phyloP scores from a whole-genome alignment of 2,113 vertebrate genomes.

The Zingel zingel region DNA sequence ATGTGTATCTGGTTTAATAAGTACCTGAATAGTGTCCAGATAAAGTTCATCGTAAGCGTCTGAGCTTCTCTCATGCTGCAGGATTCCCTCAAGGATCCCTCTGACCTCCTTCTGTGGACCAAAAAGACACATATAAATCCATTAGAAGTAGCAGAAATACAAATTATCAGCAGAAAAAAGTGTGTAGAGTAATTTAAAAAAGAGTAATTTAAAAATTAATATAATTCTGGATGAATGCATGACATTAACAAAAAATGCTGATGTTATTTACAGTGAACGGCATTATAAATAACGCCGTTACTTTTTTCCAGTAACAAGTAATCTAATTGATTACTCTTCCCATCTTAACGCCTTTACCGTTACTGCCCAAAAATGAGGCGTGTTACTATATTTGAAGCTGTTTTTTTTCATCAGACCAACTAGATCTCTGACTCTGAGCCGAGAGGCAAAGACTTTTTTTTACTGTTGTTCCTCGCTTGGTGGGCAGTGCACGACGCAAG shows the following conservation, averaged over 20 bases:
- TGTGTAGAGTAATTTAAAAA: neutral
- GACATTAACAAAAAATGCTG: neutral
- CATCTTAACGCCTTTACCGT: too few species aligned
- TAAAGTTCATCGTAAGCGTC: conserved; percentile 63
- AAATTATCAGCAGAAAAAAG: neutral
- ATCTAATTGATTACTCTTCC: too few species aligned
- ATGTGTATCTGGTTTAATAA: too few species aligned
- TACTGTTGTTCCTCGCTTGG: too few species aligned
- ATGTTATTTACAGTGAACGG: neutral
- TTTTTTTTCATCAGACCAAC: too few species aligned
- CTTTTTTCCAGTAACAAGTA: too few species aligned
- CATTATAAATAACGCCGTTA: too few species aligned
- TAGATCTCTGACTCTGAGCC: too few species aligned
- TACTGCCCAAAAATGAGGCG: too few species aligned
- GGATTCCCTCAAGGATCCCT: conserved; percentile 6
- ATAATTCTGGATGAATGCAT: neutral
- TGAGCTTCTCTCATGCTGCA: conserved; percentile 35
- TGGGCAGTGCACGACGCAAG: too few species aligned
- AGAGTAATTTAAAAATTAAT: neutral
- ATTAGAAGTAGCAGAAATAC: neutral
- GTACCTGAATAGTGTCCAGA: conserved; percentile 74
- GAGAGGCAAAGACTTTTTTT: too few species aligned
- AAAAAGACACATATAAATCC: neutral
- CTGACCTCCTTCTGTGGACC: conserved; percentile 19
- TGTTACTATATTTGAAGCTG: too few species aligned